A percentile compares a stretch with the other conserved stretches of the same genome.
phyloP scores from a whole-genome alignment of 1,140 invertebrate genomes.

The Drosophila varians region DNA sequence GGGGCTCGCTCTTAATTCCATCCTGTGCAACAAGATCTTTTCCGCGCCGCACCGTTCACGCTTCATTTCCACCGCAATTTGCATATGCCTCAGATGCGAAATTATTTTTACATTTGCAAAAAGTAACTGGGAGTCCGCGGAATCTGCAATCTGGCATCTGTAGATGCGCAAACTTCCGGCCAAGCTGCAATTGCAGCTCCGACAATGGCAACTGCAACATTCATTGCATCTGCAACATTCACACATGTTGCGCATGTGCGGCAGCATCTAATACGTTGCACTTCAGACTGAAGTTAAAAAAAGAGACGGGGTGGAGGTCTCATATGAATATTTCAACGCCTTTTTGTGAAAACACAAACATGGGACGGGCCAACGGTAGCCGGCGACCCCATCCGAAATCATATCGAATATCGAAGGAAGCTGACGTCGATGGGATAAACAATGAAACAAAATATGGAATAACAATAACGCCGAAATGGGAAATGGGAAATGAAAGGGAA shows the following conservation, averaged over 20 bases:
- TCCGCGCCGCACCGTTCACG: slow-evolving; percentile 10
- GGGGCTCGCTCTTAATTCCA: slow-evolving; percentile 1
- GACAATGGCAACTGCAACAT: slow-evolving; percentile 1
- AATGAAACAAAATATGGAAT: slow-evolving; percentile 43
- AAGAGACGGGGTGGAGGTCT: slow-evolving; percentile 18
- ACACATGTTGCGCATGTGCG: slow-evolving; percentile 63
- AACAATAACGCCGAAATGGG: slow-evolving; percentile 36
- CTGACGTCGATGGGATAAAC: slow-evolving; percentile 35
- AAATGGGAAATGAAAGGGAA: slow-evolving; percentile 36
- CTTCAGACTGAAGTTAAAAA: slow-evolving; percentile 30
- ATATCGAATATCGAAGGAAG: slow-evolving; percentile 59
- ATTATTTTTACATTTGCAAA: slow-evolving; percentile 42
- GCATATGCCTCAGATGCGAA: slow-evolving; percentile 24
- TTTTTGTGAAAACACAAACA: slow-evolving; percentile 37
- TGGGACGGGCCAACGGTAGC: slow-evolving; percentile 16
- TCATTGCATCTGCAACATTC: slow-evolving; percentile 21
- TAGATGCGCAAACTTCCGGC: slow-evolving; percentile 57
- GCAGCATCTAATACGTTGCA: slow-evolving; percentile 32
- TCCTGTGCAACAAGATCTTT: slow-evolving; percentile 7
- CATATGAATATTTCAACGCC: slow-evolving; percentile 61
- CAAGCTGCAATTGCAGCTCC: slow-evolving; percentile 25
- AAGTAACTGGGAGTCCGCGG: slow-evolving; percentile 23
- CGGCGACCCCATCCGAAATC: slow-evolving; percentile 39
- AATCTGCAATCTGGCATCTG: slow-evolving; percentile 25
- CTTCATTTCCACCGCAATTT: slow-evolving; percentile 35